Base-by-base conservation (phyloP, 2,888 invertebrate genomes). In the Amphipyra berbera region DNA sequence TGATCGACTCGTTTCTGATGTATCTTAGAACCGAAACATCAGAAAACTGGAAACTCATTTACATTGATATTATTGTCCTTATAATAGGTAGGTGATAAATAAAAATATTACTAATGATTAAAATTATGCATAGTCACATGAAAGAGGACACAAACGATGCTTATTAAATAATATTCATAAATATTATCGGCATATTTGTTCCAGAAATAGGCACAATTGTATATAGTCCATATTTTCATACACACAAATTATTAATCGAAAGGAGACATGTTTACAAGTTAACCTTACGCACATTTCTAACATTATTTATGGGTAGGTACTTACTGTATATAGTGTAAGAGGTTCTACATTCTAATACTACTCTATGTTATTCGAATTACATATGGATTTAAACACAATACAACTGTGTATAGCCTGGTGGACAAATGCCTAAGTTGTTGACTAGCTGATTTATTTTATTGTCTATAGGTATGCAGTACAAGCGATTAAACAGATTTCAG, bases 11-110 rank as follows among this genome's bases (percentile, higher is more conserved):
- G 79, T 82, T 74, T 68, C 86, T 84, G 90, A 89, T 82, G 90
- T 74, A 79, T 92, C 93, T 91, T 90, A 93, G 87, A 93, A 93
- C 90, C 67, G 92, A 93, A 85, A 88, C 90, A 88, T 85, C 91
- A 85, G 82, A 67, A 73, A 79, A 75, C 71, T 59, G 72, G 59
- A 78, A 84, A 81, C 77, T 80, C 76, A 84, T 84, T 85, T 84
- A 88, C 83, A 88, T 82, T 79, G 78, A 81, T 79, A 85, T 82
- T 84, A 84, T 61, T 42, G 53, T 53, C 82, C 85, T 86, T 83
- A 73, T 78, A 73, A 78, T 86, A 88, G 76, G 81, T 88, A 87
- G 82, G 81, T 82, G 85, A 90, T 90, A 91, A 91, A 90, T 90
- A 90, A 80, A 75, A 77, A 77, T 81, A 86, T 80, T 83, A 85